Conservation (phyloP, 2,113 vertebrate genomes). For the Sarotherodon lohbergeri region DNA sequence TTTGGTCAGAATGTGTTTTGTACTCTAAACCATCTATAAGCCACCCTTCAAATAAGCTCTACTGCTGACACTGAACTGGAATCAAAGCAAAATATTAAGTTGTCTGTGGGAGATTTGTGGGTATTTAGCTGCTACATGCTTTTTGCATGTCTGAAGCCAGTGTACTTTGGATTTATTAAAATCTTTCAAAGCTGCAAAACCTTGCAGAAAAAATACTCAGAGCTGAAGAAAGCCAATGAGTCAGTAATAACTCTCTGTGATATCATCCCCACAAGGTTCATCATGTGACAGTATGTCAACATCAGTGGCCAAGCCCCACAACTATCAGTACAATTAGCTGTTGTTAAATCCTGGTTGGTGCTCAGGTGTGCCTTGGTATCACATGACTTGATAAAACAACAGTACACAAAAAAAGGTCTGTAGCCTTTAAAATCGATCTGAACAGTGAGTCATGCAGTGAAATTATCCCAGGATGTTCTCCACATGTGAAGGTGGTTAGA, state of each 20-base stretch:
- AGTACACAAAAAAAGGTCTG: background rate
- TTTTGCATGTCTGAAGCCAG: background rate
- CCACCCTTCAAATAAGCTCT: background rate
- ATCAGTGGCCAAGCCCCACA: background rate
- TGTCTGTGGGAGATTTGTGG: background rate
- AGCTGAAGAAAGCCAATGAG: background rate
- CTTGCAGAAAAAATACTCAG: background rate
- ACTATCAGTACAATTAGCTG: background rate
- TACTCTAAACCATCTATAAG: background rate
- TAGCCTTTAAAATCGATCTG: fast-evolving
- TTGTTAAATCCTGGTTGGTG: background rate
- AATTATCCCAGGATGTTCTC: background rate
- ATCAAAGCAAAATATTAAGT: background rate
- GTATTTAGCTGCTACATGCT: background rate
- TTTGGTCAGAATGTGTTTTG: background rate
- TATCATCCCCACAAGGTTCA: background rate
- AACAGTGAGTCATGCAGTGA: background rate
- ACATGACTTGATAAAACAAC: background rate
- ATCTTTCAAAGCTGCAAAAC: background rate
- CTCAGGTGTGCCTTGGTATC: background rate
- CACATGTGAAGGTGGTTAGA: fast-evolving
- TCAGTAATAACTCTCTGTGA: background rate
- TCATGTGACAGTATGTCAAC: background rate
- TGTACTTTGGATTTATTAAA: background rate
- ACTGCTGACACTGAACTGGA: background rate